Conservation (phyloP, 2,797 vertebrate genomes). For the Microchirus variegatus region DNA sequence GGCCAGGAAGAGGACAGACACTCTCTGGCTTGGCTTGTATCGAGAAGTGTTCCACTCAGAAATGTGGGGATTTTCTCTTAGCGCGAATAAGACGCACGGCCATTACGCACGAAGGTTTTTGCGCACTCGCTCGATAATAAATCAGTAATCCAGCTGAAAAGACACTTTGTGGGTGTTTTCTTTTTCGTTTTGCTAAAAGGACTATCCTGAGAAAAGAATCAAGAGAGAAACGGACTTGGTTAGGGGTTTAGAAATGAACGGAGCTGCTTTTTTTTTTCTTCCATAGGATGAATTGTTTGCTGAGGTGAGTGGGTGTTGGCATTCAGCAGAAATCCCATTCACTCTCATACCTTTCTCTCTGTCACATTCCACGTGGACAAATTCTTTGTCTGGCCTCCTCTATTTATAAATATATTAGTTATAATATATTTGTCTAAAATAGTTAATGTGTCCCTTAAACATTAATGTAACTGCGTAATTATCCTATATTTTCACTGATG, state of each 20-base stretch:
- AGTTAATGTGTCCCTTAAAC: not conserved
- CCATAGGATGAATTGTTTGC: slow-evolving; percentile 83
- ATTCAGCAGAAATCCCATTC: slow-evolving; percentile 80
- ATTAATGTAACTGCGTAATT: too few relatives aligned
- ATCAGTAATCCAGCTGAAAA: slow-evolving; percentile 21
- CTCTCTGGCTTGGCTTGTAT: slow-evolving; percentile 62
- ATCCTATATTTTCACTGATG: too few relatives aligned
- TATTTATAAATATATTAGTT: not conserved
- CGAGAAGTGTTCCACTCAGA: slow-evolving; percentile 36
- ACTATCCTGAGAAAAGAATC: slow-evolving; percentile 31
- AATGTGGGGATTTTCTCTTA: slow-evolving; percentile 40
- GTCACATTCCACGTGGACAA: slow-evolving; percentile 11
- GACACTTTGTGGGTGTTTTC: not conserved
- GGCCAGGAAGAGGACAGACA: slow-evolving; percentile 85
- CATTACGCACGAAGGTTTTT: slow-evolving; percentile 32
- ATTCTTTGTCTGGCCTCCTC: not conserved
- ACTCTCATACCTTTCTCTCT: slow-evolving; percentile 62
- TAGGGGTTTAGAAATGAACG: slow-evolving; percentile 54
- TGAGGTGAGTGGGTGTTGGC: slow-evolving; percentile 92
- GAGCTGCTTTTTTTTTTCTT: slow-evolving; percentile 49
- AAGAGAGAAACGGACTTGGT: slow-evolving; percentile 48
- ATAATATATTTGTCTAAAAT: not conserved
- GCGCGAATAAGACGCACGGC: slow-evolving; percentile 24
- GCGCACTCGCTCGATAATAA: slow-evolving; percentile 13
- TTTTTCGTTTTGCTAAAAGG: slow-evolving; percentile 57